Evolutionary conservation across 2,113 vertebrate genomes (phyloP).

Genomic region (Hystrix brachyura): DNA sequence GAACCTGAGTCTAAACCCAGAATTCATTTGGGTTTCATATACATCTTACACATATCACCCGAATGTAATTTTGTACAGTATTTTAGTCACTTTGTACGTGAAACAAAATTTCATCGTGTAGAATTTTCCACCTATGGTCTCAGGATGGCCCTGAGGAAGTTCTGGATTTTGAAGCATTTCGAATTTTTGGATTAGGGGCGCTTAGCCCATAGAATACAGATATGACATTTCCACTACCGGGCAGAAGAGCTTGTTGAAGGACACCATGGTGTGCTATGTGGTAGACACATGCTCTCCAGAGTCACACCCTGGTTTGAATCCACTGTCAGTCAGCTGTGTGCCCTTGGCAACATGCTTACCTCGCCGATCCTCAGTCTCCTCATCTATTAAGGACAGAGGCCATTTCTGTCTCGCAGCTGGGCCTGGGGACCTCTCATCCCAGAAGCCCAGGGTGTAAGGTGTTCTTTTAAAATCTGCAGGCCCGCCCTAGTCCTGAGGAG

Average conservation of each 20-base stretch:
- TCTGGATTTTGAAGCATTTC: not conserved
- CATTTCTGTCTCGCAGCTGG: not conserved
- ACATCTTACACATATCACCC: not conserved
- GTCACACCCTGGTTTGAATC: not conserved
- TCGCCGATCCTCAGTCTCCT: not conserved
- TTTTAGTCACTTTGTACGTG: not conserved
- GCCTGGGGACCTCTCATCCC: not conserved
- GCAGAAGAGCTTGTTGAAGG: not conserved
- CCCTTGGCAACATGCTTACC: not conserved
- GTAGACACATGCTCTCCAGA: not conserved
- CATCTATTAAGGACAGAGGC: not conserved
- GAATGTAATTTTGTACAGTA: not conserved
- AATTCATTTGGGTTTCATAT: not conserved
- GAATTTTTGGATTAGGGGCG: not conserved
- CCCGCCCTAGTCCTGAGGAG: not conserved
- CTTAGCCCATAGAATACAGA: not conserved
- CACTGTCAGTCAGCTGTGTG: not conserved
- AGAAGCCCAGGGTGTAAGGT: not conserved
- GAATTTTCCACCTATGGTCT: not conserved
- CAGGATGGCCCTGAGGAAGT: not conserved
- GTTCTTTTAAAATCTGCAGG: not conserved
- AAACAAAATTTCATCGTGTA: not conserved
- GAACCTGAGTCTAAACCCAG: not conserved
- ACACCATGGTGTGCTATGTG: not conserved
- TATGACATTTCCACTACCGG: not conserved